Conservation (phyloP, 2,888 invertebrate genomes). For the Drosophila sordidapex region DNA sequence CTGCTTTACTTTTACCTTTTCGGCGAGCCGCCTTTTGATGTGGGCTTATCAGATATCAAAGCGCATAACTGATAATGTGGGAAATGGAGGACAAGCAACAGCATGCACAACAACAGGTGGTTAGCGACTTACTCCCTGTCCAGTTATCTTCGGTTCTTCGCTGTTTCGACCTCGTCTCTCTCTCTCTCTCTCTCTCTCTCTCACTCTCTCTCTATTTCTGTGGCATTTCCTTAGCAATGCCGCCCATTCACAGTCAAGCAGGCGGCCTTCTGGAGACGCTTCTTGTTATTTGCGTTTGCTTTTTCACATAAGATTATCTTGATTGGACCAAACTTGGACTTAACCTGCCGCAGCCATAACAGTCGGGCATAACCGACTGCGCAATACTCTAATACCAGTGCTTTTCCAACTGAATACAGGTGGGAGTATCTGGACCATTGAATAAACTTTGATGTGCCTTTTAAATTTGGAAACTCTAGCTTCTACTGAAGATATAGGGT, state of each 20-base stretch:
- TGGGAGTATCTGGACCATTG: neutral
- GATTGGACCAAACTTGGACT: constrained; percentile 43
- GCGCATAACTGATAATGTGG: constrained; percentile 81
- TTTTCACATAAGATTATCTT: constrained; percentile 56
- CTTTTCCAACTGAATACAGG: neutral
- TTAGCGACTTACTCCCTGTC: constrained; percentile 3
- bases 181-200: neutral
- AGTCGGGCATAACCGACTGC: constrained; percentile 1
- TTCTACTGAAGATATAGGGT: neutral
- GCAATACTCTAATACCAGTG: neutral
- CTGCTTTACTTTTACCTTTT: constrained; percentile 44
- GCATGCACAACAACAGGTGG: constrained; percentile 52
- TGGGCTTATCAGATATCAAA: constrained; percentile 81
- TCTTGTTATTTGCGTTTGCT: constrained; percentile 37
- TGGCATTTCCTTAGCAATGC: constrained; percentile 31
- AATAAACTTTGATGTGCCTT: neutral
- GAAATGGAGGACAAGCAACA: constrained; percentile 49
- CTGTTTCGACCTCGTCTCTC: neutral
- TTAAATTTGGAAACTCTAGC: neutral
- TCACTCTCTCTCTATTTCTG: neutral
- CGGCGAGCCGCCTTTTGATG: constrained; percentile 66
- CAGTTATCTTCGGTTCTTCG: neutral
- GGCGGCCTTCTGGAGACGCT: constrained; percentile 8
- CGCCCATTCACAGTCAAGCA: constrained; percentile 16
- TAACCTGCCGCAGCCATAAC: constrained; percentile 21